These are phyloP conservation scores for Ormyrus labotus DNA, from an alignment of 2,888 invertebrate species.

Conservation along the genomic window DNA sequence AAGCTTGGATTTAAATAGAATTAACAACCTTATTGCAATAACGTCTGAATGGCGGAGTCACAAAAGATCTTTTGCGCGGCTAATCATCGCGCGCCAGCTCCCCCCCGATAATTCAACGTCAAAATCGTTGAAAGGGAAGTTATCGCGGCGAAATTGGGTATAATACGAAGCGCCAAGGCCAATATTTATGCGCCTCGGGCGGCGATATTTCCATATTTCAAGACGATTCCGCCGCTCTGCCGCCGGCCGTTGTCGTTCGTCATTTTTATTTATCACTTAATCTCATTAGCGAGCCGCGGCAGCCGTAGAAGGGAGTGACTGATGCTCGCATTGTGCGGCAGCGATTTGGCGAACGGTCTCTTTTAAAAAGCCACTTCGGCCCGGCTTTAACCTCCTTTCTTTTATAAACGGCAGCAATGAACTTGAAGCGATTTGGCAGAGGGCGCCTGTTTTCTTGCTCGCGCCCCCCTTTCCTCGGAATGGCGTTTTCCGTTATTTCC, in stretches of 20 bases:
- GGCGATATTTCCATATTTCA: conserved; percentile 14
- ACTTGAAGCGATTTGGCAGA: conserved; percentile 38
- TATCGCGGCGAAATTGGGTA: conserved; percentile 20
- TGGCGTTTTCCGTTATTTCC: conserved; percentile 19
- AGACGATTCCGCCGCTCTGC: not conserved
- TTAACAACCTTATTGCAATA: too few species aligned
- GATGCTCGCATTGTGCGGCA: not conserved
- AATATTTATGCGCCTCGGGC: conserved; percentile 7
- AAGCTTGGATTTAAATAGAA: too few species aligned
- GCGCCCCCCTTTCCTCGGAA: conserved; percentile 18
- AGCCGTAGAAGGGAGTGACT: not conserved
- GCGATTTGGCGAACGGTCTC: not conserved
- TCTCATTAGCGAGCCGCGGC: not conserved
- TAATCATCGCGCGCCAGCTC: too few species aligned
- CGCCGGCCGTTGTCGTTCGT: not conserved
- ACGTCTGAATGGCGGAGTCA: too few species aligned
- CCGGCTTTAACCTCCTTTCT: conserved; percentile 24
- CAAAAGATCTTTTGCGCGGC: too few species aligned
- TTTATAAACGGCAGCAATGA: conserved; percentile 29
- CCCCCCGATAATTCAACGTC: too few species aligned
- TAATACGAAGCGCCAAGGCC: conserved; percentile 14
- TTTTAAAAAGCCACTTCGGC: conserved; percentile 3
- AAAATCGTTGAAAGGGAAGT: conserved; percentile 8
- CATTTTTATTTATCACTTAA: conserved; percentile 36
- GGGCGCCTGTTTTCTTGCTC: not conserved